Evolutionary conservation across 2,888 invertebrate species (phyloP).

Genomic region (Operophtera brumata): DNA sequence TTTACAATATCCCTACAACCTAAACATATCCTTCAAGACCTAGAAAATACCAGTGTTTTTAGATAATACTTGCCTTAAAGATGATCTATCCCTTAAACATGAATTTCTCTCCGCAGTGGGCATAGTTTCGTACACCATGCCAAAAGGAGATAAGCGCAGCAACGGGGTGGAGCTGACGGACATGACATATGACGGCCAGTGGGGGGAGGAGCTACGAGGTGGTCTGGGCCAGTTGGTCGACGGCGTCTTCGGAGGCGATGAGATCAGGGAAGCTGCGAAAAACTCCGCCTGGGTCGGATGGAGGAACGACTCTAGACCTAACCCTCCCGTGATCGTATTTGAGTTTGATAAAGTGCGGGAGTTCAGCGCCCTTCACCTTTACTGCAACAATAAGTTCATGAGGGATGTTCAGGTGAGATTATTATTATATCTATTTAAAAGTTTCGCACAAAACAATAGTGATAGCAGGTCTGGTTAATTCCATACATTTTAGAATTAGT

Average conservation of each 20-base stretch:
- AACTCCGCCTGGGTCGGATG: conserved; percentile 93
- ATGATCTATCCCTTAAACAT: background rate
- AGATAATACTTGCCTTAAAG: too few relatives aligned
- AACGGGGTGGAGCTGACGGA: conserved; percentile 91
- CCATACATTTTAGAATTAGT: too few relatives aligned
- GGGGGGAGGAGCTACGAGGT: conserved; percentile 86
- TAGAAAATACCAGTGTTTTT: too few relatives aligned
- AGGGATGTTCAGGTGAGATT: conserved; percentile 88
- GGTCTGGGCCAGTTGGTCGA: conserved; percentile 93
- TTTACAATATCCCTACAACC: too few relatives aligned
- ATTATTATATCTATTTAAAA: background rate
- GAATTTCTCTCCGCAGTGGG: conserved; percentile 82
- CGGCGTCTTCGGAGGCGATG: conserved; percentile 88
- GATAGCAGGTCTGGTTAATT: too few relatives aligned
- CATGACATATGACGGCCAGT: conserved; percentile 91
- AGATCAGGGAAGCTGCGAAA: conserved; percentile 81
- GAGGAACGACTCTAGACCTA: conserved; percentile 86
- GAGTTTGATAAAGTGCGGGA: conserved; percentile 94
- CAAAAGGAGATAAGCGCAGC: conserved; percentile 91
- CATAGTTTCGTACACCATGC: conserved; percentile 92
- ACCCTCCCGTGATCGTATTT: conserved; percentile 85
- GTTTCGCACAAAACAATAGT: too few relatives aligned
- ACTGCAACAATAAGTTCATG: conserved; percentile 92
- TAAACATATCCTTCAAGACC: too few relatives aligned
- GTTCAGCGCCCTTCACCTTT: conserved; percentile 90